Evolutionary conservation across 2,888 invertebrate species (phyloP).

Genomic region (Epirrita christyi): DNA sequence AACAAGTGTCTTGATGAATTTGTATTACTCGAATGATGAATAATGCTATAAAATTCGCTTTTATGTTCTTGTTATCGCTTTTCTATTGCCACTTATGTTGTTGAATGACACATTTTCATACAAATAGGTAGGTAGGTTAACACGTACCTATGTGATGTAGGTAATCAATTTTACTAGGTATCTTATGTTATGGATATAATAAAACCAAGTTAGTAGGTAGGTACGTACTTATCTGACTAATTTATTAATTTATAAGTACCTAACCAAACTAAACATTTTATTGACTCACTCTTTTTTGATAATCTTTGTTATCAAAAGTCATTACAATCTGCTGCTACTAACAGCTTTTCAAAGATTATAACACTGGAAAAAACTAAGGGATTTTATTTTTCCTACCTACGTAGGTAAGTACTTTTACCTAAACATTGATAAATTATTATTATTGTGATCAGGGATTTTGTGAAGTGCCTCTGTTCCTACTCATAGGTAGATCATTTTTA

Average conservation of each 20-base stretch:
- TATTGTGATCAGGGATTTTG: too few species aligned
- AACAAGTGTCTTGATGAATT: constrained; percentile 85
- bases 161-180: too few species aligned
- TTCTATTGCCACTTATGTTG: constrained; percentile 76
- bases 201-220: constrained; percentile 45
- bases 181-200: constrained; percentile 54
- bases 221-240: constrained; percentile 51
- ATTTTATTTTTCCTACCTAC: too few species aligned
- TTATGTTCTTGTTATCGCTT: constrained; percentile 76
- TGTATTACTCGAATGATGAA: constrained; percentile 80
- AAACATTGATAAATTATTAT: too few species aligned
- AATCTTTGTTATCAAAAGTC: neutral
- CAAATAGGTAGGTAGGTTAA: constrained; percentile 43
- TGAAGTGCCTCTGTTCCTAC: too few species aligned
- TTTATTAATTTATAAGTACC: constrained; percentile 52
- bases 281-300: constrained; percentile 13
- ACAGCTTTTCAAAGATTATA: too few species aligned
- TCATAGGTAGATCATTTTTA: too few species aligned
- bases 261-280: neutral
- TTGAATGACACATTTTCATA: constrained; percentile 56
- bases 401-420: too few species aligned
- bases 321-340: too few species aligned
- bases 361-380: too few species aligned
- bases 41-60: constrained; percentile 79
- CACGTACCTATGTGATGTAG: constrained; percentile 45